Conservation (phyloP, 2,797 vertebrate species). For the Lutjanus argentimaculatus region DNA sequence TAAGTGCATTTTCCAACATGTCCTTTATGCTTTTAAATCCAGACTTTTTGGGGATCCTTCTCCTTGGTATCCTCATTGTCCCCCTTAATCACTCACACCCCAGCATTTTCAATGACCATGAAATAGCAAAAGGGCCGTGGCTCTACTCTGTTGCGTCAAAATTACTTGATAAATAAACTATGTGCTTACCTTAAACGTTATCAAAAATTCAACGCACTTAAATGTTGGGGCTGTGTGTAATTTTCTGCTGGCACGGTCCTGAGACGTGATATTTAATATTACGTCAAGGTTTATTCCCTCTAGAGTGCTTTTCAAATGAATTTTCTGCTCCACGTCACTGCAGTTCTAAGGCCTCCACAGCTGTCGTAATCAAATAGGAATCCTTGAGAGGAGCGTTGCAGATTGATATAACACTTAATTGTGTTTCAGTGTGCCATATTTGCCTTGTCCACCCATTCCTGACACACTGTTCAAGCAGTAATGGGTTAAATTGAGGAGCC, state of each 20-base stretch:
- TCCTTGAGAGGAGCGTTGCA: slow-evolving; percentile 69
- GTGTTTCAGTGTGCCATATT: slow-evolving; percentile 69
- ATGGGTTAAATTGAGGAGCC: slow-evolving; percentile 77
- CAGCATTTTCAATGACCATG: slow-evolving; percentile 23
- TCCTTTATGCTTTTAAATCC: slow-evolving; percentile 7
- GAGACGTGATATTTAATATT: slow-evolving; percentile 76
- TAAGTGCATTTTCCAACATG: not conserved
- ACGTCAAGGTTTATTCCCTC: slow-evolving; percentile 77
- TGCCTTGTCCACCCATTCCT: slow-evolving; percentile 68
- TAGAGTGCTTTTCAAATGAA: slow-evolving; percentile 82
- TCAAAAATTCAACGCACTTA: slow-evolving; percentile 70
- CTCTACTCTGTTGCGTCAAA: slow-evolving; percentile 30
- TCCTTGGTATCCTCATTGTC: not conserved
- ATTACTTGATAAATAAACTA: slow-evolving; percentile 72
- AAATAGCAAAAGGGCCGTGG: slow-evolving; percentile 34
- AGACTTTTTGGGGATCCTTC: slow-evolving; percentile 2
- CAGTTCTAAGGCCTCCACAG: slow-evolving; percentile 67
- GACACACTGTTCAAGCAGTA: slow-evolving; percentile 70
- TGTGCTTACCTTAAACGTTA: slow-evolving; percentile 61
- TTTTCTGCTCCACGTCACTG: slow-evolving; percentile 84
- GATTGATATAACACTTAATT: slow-evolving; percentile 83
- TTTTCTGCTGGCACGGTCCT: slow-evolving; percentile 67
- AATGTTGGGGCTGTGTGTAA: slow-evolving; percentile 54
- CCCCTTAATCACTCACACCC: not conserved
- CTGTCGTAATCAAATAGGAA: slow-evolving; percentile 77